Percentiles rank a stretch among this genome's conserved stretches.
phyloP scores from a whole-genome alignment of 2,113 vertebrate species.

The Lycocorax pyrrhopterus region DNA sequence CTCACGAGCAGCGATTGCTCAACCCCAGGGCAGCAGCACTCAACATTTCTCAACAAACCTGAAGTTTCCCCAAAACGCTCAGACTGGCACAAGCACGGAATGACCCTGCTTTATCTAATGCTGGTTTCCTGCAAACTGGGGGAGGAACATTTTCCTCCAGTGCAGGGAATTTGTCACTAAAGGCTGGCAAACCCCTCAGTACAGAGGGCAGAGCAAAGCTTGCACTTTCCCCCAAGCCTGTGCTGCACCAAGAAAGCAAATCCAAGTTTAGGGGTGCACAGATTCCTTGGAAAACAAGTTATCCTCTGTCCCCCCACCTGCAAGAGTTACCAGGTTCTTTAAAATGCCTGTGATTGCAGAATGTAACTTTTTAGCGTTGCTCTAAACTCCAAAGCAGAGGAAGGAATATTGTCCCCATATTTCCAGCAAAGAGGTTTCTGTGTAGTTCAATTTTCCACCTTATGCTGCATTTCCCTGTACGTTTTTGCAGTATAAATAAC shows the following conservation, averaged over 20 bases:
- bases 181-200: not conserved
- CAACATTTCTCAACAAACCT: not conserved
- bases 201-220: not conserved
- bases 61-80: not conserved
- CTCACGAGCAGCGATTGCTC: not conserved
- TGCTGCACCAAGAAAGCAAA: not conserved
- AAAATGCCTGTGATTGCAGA: not conserved
- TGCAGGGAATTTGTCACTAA: not conserved
- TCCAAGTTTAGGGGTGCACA: not conserved
- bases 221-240: fast-evolving
- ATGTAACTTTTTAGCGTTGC: not conserved
- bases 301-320: not conserved
- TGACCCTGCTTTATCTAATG: not conserved
- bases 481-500: not conserved
- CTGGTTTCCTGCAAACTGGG: not conserved
- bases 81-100: too few relatives aligned
- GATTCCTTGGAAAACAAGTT: not conserved
- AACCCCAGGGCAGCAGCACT: not conserved
- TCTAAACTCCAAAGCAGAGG: not conserved
- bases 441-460: not conserved
- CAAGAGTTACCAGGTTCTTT: not conserved
- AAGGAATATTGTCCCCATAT: not conserved
- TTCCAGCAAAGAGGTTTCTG: not conserved
- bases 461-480: not conserved
- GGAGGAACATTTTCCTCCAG: not conserved